phyloP scores from a whole-genome alignment of 2,888 invertebrate genomes.

The Dryadula phaetusa region DNA sequence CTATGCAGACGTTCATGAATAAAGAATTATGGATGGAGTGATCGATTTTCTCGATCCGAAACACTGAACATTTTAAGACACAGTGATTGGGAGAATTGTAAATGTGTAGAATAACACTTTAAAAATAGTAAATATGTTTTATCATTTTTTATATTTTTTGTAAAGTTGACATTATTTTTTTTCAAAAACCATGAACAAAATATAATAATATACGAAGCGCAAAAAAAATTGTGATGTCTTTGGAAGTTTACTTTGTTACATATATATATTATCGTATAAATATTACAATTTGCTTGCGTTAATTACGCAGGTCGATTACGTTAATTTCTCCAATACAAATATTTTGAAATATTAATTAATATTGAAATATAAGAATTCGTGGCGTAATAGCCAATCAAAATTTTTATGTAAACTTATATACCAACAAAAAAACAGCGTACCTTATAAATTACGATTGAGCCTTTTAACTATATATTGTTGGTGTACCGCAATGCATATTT shows the following conservation, averaged over 20 bases:
- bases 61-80: too few species aligned
- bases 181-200: neutral
- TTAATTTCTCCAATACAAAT: neutral
- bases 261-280: neutral
- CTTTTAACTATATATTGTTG: conserved; percentile 32
- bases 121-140: too few species aligned
- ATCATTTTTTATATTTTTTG: conserved; percentile 7
- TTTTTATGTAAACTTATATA: neutral
- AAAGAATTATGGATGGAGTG: conserved; percentile 22
- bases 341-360: conserved; percentile 1
- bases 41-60: conserved; percentile 14
- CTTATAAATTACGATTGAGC: conserved; percentile 12
- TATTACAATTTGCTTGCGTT: neutral
- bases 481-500: conserved; percentile 27
- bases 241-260: neutral
- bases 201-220: neutral
- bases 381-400: neutral
- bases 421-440: neutral
- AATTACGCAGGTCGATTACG: neutral
- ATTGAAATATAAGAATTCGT: neutral
- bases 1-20: conserved; percentile 31
- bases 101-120: too few species aligned
- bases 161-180: neutral
- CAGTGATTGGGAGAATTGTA: conserved; percentile 2
- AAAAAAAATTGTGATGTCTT: too few species aligned